A percentile compares a stretch with the other conserved stretches of the same genome.
phyloP scores from a whole-genome alignment of 2,113 vertebrate genomes.

The Lampris incognitus region DNA sequence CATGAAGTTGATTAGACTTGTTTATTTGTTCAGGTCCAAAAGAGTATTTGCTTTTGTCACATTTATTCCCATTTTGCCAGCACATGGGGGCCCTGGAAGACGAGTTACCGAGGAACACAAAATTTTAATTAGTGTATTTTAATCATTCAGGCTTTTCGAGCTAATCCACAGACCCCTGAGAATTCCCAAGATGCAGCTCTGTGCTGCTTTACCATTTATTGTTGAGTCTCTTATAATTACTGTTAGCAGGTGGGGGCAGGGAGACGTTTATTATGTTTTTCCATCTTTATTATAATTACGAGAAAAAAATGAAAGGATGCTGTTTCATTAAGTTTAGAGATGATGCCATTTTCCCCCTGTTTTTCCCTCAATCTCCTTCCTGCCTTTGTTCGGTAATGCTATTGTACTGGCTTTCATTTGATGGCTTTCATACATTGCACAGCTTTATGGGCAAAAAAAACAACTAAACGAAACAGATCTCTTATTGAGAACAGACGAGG shows the following conservation, averaged over 20 bases:
- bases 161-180: conserved; percentile 99
- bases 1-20: conserved; percentile 89
- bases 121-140: conserved; percentile 99
- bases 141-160: conserved; percentile 99
- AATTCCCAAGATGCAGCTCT: conserved; percentile 99
- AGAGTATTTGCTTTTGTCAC: conserved; percentile 99
- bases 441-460: conserved; percentile 74
- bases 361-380: conserved; percentile 78
- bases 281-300: conserved; percentile 99
- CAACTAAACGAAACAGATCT: conserved; percentile 78
- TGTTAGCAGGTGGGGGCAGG: conserved; percentile 99
- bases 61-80: conserved; percentile 99
- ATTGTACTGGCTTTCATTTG: conserved; percentile 81
- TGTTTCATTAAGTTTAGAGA: conserved; percentile 96
- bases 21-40: conserved; percentile 94
- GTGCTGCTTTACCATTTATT: conserved; percentile 99
- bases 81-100: conserved; percentile 98
- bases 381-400: conserved; percentile 80
- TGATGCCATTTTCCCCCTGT: conserved; percentile 86
- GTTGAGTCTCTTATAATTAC: conserved; percentile 99
- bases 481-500: conserved; percentile 75
- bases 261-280: conserved; percentile 99
- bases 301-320: conserved; percentile 98
- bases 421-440: conserved; percentile 80
- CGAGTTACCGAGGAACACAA: conserved; percentile 99